Conservation (phyloP, 2,797 vertebrate species). For the Rhynchotus rufescens region DNA sequence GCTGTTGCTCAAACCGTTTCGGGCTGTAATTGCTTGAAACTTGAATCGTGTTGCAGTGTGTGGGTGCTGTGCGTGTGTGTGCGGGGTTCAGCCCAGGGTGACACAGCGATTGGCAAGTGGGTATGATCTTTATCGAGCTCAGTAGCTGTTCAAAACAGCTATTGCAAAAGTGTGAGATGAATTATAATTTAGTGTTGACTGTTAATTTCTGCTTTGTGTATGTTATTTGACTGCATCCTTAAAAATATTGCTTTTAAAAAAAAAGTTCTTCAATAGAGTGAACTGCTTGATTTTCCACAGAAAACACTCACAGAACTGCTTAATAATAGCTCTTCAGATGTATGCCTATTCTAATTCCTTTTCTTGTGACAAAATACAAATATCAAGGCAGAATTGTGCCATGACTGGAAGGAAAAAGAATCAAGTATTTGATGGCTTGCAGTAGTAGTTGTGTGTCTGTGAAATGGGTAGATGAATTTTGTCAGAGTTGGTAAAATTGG, state of each 20-base stretch:
- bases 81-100: neutral
- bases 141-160: constrained; percentile 1
- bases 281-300: neutral
- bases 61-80: accelerated
- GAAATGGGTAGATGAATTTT: neutral
- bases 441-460: neutral
- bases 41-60: neutral
- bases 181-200: neutral
- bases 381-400: accelerated
- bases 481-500: neutral
- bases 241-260: neutral
- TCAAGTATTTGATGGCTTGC: neutral
- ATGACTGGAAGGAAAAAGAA: neutral
- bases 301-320: neutral
- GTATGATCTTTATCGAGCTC: neutral
- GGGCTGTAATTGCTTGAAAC: constrained; percentile 3
- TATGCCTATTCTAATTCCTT: neutral
- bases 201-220: neutral
- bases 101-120: neutral
- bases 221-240: neutral
- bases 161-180: neutral
- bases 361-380: neutral
- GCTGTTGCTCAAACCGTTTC: neutral
- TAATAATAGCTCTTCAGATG: neutral
- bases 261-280: neutral